Base-by-base conservation (phyloP, 2,113 vertebrate genomes). In the Syngnathus scovelli region DNA sequence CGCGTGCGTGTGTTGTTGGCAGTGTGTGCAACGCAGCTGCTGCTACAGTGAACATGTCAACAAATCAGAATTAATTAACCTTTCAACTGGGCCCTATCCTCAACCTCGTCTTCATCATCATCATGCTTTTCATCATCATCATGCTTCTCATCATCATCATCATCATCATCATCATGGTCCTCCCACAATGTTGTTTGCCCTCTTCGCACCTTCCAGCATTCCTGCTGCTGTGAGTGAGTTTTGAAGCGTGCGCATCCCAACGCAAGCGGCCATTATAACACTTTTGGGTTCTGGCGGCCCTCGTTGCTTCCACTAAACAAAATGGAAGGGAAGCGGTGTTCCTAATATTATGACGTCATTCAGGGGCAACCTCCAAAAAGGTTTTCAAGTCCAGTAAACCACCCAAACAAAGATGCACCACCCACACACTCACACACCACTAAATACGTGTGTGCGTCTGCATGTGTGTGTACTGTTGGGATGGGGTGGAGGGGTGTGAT, bases 401-500 rank as follows among this genome's bases (percentile, higher is more conserved):
- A 2, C 41, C 41, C 1, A 33, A 33, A 33, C 27, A 33, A 33
- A 33, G 27, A 33, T 33, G 27, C 27, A 33, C 41, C 41, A 2
- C 11, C 7, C 41, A 2, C 41, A 9, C 41, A 3, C 41, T 9
- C 9, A 39, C 41, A 33, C 11, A 6, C 2, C 41, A 43, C 41
- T 43, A 9, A 8, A 43, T 4, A 43, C 10, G 49, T 27, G 52
- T 55, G 23, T 55, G 52, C 10, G 21, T 27, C n/a, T 5, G 21
- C 19, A 27, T 36, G 54, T 16, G 23, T 56, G 54, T 49, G 6
- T 18, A 18, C 18, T 19, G 15, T 49, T 49, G 19, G 7, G 49
- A 9, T 19, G 7, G 18, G 19, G 48, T 18, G 48, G 48, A 18
- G 59, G 27, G 11, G 67, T 64, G 38, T 80, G 67, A 80, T 80